Evolutionary conservation across 2,888 invertebrate species (phyloP).

Genomic region (Epirrhoe tristata): DNA sequence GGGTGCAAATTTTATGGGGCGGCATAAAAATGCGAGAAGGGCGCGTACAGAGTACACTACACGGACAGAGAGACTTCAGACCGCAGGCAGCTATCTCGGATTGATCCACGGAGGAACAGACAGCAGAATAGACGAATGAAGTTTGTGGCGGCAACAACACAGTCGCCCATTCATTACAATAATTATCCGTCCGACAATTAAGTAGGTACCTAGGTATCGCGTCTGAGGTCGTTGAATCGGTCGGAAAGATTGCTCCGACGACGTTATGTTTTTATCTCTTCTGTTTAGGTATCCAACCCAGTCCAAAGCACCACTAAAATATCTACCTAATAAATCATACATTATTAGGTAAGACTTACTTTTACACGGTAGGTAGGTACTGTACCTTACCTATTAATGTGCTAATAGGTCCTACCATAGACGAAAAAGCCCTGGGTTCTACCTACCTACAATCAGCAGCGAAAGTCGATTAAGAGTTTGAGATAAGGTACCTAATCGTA

Average conservation of each 20-base stretch:
- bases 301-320: neutral
- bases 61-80: conserved; percentile 42
- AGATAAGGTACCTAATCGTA: too few species aligned
- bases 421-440: too few species aligned
- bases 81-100: conserved; percentile 61
- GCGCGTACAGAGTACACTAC: conserved; percentile 60
- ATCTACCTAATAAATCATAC: neutral
- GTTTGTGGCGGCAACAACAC: conserved; percentile 60
- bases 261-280: conserved; percentile 25
- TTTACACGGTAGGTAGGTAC: neutral
- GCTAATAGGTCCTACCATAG: too few species aligned
- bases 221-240: conserved; percentile 66
- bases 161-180: conserved; percentile 72
- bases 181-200: conserved; percentile 71
- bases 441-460: too few species aligned
- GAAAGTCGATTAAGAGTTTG: too few species aligned
- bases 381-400: too few species aligned
- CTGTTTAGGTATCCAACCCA: conserved; percentile 11
- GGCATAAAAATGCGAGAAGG: conserved; percentile 76
- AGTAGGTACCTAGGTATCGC: conserved; percentile 42
- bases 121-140: conserved; percentile 68
- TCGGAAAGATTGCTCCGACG: conserved; percentile 43
- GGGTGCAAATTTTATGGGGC: conserved; percentile 58
- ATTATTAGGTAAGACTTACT: neutral
- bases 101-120: conserved; percentile 61